Evolutionary conservation across 1,140 invertebrate species (phyloP).

Genomic region (Cotesia typhae): DNA sequence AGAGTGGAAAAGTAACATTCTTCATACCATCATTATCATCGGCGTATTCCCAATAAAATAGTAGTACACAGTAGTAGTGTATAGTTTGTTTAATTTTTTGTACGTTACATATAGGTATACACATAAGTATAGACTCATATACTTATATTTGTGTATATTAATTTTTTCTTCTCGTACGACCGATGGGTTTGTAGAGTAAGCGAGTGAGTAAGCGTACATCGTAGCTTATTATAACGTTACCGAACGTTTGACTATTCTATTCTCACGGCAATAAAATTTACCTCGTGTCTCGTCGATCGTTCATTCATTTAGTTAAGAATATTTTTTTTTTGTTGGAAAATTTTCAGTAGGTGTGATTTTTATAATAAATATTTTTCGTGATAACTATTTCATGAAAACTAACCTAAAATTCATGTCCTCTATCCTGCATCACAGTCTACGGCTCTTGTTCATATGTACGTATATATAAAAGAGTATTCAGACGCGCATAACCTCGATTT

Average conservation of each 20-base stretch:
- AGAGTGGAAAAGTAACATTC: too few species aligned
- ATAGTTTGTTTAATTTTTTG: too few species aligned
- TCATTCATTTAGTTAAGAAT: background rate
- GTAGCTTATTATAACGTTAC: conserved; percentile 1
- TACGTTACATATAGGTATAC: too few species aligned
- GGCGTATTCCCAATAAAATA: too few species aligned
- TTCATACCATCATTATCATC: too few species aligned
- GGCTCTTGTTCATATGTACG: background rate
- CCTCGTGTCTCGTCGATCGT: too few species aligned
- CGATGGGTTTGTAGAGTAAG: conserved; percentile 4
- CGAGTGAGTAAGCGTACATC: background rate
- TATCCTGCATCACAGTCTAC: conserved; percentile 9
- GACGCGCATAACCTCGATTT: conserved; percentile 45
- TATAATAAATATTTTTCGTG: background rate
- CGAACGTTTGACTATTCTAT: background rate
- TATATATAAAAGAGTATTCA: background rate
- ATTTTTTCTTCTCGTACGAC: background rate
- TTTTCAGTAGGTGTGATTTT: conserved; percentile 1
- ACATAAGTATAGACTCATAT: too few species aligned
- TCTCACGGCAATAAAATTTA: background rate
- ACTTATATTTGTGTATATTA: too few species aligned
- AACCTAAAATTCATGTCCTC: conserved; percentile 26
- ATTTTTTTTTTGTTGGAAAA: background rate
- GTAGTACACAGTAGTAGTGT: too few species aligned
- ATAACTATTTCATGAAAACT: conserved; percentile 31